These are phyloP conservation scores for Vulpes ferrilata DNA, from an alignment of 2,113 vertebrate species.

Conservation along the genomic window DNA sequence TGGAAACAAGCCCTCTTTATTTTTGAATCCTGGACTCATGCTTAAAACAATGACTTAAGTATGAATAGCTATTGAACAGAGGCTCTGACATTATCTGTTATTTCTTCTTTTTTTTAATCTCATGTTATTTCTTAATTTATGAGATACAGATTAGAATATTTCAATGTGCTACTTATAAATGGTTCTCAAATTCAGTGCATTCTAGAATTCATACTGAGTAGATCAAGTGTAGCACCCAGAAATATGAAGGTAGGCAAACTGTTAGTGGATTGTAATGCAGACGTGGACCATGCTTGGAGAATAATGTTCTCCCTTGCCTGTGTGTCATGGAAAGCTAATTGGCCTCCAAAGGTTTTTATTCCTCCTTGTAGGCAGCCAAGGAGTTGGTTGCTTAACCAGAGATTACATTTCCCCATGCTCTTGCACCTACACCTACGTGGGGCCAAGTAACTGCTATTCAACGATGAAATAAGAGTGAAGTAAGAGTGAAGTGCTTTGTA, in stretches of 20 bases:
- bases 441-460: neutral
- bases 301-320: neutral
- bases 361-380: accelerated
- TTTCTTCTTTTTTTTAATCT: too few species aligned
- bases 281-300: neutral
- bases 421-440: neutral
- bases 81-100: neutral
- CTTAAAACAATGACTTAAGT: neutral
- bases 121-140: neutral
- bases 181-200: neutral
- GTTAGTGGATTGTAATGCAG: neutral
- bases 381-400: neutral
- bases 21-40: neutral
- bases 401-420: neutral
- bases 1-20: neutral
- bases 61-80: neutral
- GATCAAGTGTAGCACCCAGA: neutral
- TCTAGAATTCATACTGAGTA: neutral
- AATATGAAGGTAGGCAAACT: accelerated
- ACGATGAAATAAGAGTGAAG: neutral
- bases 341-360: neutral
- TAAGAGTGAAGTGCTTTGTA: neutral
- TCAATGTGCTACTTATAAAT: neutral
- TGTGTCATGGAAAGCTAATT: neutral
- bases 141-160: slow-evolving; percentile 14